Base-by-base conservation (phyloP, 2,113 vertebrate genomes). In the Cavia aperea region DNA sequence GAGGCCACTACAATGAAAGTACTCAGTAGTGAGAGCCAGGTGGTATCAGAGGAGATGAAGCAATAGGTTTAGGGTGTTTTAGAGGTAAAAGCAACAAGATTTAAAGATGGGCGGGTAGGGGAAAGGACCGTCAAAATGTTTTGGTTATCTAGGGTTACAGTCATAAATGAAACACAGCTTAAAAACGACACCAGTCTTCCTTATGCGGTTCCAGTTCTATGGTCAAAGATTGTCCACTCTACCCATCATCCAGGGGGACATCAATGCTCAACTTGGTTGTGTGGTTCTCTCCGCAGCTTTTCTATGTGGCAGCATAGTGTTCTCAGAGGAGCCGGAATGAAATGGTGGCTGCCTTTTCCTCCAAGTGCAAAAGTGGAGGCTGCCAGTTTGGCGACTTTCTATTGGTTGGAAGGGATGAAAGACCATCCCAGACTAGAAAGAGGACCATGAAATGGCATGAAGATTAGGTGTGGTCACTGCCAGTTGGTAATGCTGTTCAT, bases 341-440 rank as follows among this genome's bases (percentile, higher is more conserved):
- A 31, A 46, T 49, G 56, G 54, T 66, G 49, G 36, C 77, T 81
- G 36, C 21, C 11, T 39, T 79, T 90, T 51, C 49, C n/a, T 2
- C 13, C 77, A 75, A 79, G 46, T 33, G 8, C 56, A 88, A 81
- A 94, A 93, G 63, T 39, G 33, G 86, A 92, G 91, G 89, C 31
- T 70, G 33, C 63, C 72, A 56, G 54, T 84, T 92, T 93, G 56
- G 54, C 54, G n/a, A 90, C 18, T 36, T 90, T 90, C 65, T 77
- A 1, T 58, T 26, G 31, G 81, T 88, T 81, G 92, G 81, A 79
- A 60, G n/a, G 68, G 49, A 82, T 87, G 77, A 94, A 92, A 79
- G n/a, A 29, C 66, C 54, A 92, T 36, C 54, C 36, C 65, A 36
- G 23, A 73, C 79, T 68, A 26, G 82, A 92, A 79, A 81, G 58